A percentile compares a stretch with the other conserved stretches of the same genome.
These are phyloP conservation scores for Mimumesa dahlbomi DNA, from an alignment of 2,888 invertebrate species.

Conservation along the genomic window DNA sequence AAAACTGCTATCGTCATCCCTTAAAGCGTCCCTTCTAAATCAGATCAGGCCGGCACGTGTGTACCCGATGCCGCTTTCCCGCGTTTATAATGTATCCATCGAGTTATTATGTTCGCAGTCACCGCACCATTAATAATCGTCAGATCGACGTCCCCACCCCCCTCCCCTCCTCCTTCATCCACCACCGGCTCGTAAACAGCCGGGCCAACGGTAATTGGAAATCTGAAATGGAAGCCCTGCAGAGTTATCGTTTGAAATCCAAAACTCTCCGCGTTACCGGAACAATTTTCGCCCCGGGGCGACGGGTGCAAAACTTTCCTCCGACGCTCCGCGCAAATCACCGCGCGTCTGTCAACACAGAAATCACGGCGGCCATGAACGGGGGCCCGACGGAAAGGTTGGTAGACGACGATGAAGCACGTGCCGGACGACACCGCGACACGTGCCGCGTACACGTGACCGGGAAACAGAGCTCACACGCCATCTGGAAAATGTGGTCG, in stretches of 20 bases:
- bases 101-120: slow-evolving; percentile 45
- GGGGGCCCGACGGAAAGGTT: slow-evolving; percentile 18
- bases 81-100: slow-evolving; percentile 14
- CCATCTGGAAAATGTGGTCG: slow-evolving; percentile 63
- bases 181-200: slow-evolving; percentile 17
- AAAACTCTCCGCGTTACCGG: slow-evolving; percentile 23
- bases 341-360: slow-evolving; percentile 45
- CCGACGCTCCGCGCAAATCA: slow-evolving; percentile 16
- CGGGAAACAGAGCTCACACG: slow-evolving; percentile 51
- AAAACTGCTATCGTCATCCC: slow-evolving; percentile 33
- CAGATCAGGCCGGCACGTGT: slow-evolving; percentile 43
- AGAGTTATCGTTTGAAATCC: slow-evolving; percentile 25
- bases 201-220: slow-evolving; percentile 49
- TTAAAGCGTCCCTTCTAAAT: slow-evolving; percentile 25
- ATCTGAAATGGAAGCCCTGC: slow-evolving; percentile 32
- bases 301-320: slow-evolving; percentile 29
- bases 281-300: slow-evolving; percentile 23
- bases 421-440: slow-evolving; percentile 62
- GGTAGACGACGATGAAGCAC: slow-evolving; percentile 51
- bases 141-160: slow-evolving; percentile 44
- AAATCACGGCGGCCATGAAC: slow-evolving; percentile 47
- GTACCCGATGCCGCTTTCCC: slow-evolving; percentile 5
- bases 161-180: too few relatives aligned
- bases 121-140: slow-evolving; percentile 60
- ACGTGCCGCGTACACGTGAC: slow-evolving; percentile 68